Evolutionary conservation across 53 echinoderm and acorn worm species (phyloP), one percentile per base, ranked within the genome.

Genomic region (Holothuria leucospilota): DNA sequence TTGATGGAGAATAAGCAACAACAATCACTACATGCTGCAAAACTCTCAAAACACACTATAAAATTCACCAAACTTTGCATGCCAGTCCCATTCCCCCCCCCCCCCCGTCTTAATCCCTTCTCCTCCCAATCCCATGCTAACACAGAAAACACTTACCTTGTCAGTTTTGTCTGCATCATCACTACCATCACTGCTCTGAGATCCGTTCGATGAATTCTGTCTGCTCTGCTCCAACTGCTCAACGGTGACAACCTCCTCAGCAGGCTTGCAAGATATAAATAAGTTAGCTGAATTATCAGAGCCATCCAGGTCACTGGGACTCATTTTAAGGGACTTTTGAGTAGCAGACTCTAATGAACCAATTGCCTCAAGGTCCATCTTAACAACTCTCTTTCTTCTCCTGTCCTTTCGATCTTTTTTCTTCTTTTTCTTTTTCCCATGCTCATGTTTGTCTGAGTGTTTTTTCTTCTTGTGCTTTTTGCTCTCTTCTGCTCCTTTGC

Each of bases 321-420:
- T 98, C 93, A 92, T 96, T 68, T 87, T 92, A 10, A 96, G 93
- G 13, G 96, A 94, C 61, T 91, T 94, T 87, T 98, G 93, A 18
- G 98, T 97, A 42, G 98, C 98, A 27, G 88, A 95, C 86, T 98
- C 99, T 46, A 98, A 71, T 59, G 99, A 95, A 14, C 95, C 99
- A 53, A 98, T 89, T 29, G 92, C 93, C 39, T 98, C 99, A 25
- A 95, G 86, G 78, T 95, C 93, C 28, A 93, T 86, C 77, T 81
- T 77, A 38, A 86, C 73, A 68, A 89, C 89, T 56, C 87, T 93
- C 52, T 91, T 94, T 73, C 84, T 82, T 27, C 82, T 58, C 68
- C 69, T 53, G 24, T 81, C 86, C 59, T 86, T 89, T 6, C 71
- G 85, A 23, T 86, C 72, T 82, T 81, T 88, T 53, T 92, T 88